A percentile compares a stretch with the other conserved stretches of the same genome.
phyloP scores from a whole-genome alignment of 2,113 vertebrate species.

The Danionella cerebrum region DNA sequence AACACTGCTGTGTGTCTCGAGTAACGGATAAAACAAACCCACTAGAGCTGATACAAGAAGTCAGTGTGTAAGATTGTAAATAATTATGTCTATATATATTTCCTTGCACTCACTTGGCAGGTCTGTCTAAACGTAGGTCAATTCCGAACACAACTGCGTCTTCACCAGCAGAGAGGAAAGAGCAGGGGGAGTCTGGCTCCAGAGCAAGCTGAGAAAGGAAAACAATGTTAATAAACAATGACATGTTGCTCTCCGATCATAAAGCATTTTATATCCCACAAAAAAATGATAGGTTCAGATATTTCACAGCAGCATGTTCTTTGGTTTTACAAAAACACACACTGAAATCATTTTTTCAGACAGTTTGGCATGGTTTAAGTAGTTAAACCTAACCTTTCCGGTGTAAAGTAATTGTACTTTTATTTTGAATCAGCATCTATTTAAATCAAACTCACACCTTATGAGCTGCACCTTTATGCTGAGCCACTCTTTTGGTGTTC shows the following conservation, averaged over 20 bases:
- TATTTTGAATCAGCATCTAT: too few relatives aligned
- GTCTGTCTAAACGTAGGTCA: constrained; percentile 83
- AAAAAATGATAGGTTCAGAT: not conserved
- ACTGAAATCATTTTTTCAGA: too few relatives aligned
- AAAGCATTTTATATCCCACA: not conserved
- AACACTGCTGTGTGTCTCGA: too few relatives aligned
- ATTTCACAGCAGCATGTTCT: not conserved
- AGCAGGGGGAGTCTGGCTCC: constrained; percentile 92
- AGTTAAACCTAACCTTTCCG: too few relatives aligned
- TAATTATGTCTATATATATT: too few relatives aligned
- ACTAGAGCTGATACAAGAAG: too few relatives aligned
- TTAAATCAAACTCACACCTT: constrained; percentile 67
- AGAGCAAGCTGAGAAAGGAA: constrained; percentile 76
- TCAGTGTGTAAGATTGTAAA: too few relatives aligned
- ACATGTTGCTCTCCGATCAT: not conserved
- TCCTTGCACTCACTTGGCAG: constrained; percentile 77
- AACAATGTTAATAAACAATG: not conserved
- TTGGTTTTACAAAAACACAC: too few relatives aligned
- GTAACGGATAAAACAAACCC: too few relatives aligned
- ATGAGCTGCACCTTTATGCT: constrained; percentile 92
- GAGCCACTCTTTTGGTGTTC: constrained; percentile 89
- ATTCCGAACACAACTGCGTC: constrained; percentile 93
- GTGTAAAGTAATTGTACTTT: too few relatives aligned
- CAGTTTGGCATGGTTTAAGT: too few relatives aligned
- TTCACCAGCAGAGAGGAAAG: constrained; percentile 92